Conservation (phyloP, 2,113 vertebrate genomes). For the Rhombomys opimus region DNA sequence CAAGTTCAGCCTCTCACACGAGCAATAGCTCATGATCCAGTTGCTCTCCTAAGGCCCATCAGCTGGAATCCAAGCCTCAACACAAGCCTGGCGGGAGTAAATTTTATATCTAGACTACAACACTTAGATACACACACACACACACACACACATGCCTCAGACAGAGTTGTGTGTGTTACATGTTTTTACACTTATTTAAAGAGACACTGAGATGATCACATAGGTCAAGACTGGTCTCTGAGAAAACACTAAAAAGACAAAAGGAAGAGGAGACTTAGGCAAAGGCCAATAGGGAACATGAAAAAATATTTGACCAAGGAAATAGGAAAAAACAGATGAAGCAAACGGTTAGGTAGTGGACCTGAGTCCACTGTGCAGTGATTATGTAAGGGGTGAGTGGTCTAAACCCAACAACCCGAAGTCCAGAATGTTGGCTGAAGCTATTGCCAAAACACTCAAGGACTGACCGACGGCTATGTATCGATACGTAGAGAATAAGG, state of each 20-base stretch:
- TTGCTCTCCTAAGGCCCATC: not conserved
- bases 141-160: not conserved
- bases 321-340: not conserved
- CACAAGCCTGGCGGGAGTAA: not conserved
- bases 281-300: not conserved
- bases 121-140: not conserved
- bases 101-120: not conserved
- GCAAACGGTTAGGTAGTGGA: accelerated
- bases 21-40: not conserved
- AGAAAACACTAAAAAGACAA: not conserved
- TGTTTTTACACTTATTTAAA: not conserved
- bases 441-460: not conserved
- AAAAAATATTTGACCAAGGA: not conserved
- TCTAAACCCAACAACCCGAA: not conserved
- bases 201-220: not conserved
- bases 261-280: not conserved
- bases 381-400: too few species aligned
- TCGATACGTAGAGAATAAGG: accelerated
- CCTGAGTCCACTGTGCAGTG: not conserved
- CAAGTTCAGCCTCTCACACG: too few species aligned
- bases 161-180: not conserved
- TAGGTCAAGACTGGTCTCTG: not conserved
- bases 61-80: not conserved
- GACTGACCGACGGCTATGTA: accelerated
- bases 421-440: accelerated